Evolutionary conservation across 2,888 invertebrate genomes (phyloP).

Genomic region (Chrysopilus asiliformis): DNA sequence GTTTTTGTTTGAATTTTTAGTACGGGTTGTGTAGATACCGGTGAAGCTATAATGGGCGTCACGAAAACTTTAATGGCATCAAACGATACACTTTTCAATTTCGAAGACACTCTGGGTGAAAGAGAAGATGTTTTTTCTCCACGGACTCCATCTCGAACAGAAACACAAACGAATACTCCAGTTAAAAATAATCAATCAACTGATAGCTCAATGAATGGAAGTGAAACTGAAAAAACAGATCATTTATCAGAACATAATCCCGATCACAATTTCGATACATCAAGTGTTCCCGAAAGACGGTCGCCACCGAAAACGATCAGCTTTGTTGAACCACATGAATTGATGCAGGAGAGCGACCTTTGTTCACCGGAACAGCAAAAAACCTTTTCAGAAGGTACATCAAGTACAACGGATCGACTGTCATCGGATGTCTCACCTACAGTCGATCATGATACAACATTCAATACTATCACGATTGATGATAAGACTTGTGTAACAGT

Average conservation of each 20-base stretch:
- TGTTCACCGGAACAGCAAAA: slow-evolving; percentile 19
- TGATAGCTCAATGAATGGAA: slow-evolving; percentile 8
- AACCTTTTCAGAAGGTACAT: slow-evolving; percentile 18
- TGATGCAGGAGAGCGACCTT: slow-evolving; percentile 11
- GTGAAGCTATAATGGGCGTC: slow-evolving; percentile 18
- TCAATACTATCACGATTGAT: slow-evolving; percentile 16
- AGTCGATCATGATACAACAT: slow-evolving; percentile 16
- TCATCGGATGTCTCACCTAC: slow-evolving; percentile 16
- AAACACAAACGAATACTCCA: slow-evolving; percentile 10
- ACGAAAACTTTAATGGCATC: slow-evolving; percentile 19
- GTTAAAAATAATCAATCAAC: slow-evolving; percentile 9
- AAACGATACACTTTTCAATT: slow-evolving; percentile 20
- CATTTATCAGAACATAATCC: background rate
- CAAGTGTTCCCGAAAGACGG: slow-evolving; percentile 1
- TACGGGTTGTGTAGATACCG: slow-evolving; percentile 18
- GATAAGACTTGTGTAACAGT: slow-evolving; percentile 18
- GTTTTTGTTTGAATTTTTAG: slow-evolving; percentile 10
- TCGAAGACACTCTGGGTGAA: slow-evolving; percentile 19
- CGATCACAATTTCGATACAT: slow-evolving; percentile 5
- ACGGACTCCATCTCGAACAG: slow-evolving; percentile 13
- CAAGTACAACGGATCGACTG: slow-evolving; percentile 13
- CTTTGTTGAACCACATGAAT: slow-evolving; percentile 4
- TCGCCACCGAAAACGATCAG: slow-evolving; percentile 14
- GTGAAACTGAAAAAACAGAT: slow-evolving; percentile 4
- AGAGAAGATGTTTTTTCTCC: slow-evolving; percentile 18